Percentiles rank a stretch among this genome's conserved stretches.
Evolutionary conservation across 2,113 vertebrate species (phyloP).

Genomic region (Melanerpes formicivorus): DNA sequence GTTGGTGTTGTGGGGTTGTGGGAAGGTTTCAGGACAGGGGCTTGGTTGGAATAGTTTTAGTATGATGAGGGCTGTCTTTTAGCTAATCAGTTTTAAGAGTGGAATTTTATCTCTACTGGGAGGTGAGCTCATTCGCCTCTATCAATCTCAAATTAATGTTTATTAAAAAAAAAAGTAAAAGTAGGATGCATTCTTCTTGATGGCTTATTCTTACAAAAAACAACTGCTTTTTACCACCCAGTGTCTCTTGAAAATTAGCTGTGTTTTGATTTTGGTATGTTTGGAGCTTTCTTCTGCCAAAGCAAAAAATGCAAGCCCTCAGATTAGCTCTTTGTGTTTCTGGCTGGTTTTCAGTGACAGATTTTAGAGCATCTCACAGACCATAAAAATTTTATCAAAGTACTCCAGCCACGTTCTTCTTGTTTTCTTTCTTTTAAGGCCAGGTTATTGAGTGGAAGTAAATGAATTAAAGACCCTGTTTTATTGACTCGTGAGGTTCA

Average conservation of each 20-base stretch:
- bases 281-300: conserved; percentile 18
- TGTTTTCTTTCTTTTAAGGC: neutral
- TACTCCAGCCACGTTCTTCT: neutral
- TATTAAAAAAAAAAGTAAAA: conserved; percentile 41
- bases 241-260: conserved; percentile 25
- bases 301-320: neutral
- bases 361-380: conserved; percentile 6
- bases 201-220: conserved; percentile 7
- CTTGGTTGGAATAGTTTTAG: conserved; percentile 25
- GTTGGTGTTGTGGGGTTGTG: neutral
- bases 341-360: neutral
- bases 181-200: conserved; percentile 8
- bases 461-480: neutral
- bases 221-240: conserved; percentile 33
- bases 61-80: conserved; percentile 30
- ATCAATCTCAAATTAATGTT: conserved; percentile 41
- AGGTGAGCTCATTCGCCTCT: conserved; percentile 49
- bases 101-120: conserved; percentile 69
- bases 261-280: conserved; percentile 8
- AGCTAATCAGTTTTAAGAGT: conserved; percentile 42
- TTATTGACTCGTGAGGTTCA: neutral
- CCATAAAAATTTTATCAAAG: neutral
- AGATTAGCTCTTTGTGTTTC: neutral
- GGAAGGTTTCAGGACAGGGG: neutral
- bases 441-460: neutral